Base-by-base conservation (phyloP, 1,140 invertebrate species). In the Babylonia areolata region DNA sequence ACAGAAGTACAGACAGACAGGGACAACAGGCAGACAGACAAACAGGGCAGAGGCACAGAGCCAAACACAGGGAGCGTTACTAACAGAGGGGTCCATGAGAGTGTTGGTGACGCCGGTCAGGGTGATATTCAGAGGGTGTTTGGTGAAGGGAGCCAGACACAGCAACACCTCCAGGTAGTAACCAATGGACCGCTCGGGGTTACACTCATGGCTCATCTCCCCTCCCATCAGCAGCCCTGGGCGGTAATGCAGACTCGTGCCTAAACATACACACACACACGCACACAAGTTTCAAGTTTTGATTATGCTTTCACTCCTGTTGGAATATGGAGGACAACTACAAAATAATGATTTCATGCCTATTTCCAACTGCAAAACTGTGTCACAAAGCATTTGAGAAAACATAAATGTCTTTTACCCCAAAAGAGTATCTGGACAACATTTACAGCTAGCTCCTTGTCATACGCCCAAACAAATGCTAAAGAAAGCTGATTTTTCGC, bases 141-240 rank as follows among this genome's bases (percentile, higher is more conserved):
- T 99, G 93, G 97, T 99, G 94, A 99, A 99, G 33, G 98, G 98
- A 28, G 97, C 98, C 69, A 99, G 91, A 73, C 97, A 96, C 87
- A 99, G 95, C 0, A 99, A 92, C 15, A 96, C 96, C 95, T 99
- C 98, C 88, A 99, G 95, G 93, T 98, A 99, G 94, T 99, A 99
- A 90, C 96, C 96, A 91, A 99, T 97, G 42, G 97, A 96, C 92
- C 98, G 95, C 90, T 97, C 95, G 37, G 95, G 94, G 89, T 96
- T 97, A 94, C 99, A 99, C 83, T 97, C 97, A 94, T 99, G 98
- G 77, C 97, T 96, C 51, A 99, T 91, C 86, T 95, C 95, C 39
- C 99, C 99, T 78, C 99, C 99, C 86, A 96, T 94, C 20, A 99
- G 94, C 77, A 99, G 87, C 51, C 99, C 99, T 15, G 99, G 99